Percentiles rank a stretch among this genome's conserved stretches.
These are phyloP conservation scores for Etheostoma perlongum DNA, from an alignment of 2,797 vertebrate species.

Conservation along the genomic window DNA sequence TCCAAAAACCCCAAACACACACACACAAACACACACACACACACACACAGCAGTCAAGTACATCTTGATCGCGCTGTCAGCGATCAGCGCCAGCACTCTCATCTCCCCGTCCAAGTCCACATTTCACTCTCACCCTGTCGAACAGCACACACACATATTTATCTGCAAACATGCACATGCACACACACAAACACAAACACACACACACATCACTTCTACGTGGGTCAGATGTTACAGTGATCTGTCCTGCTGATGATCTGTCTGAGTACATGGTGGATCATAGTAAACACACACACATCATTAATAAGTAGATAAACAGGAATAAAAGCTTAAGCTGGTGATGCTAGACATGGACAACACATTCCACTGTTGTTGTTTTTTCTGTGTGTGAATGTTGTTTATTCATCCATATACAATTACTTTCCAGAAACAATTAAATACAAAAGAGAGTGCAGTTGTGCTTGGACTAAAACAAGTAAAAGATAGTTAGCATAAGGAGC, in stretches of 20 bases:
- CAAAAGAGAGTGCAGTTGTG: background rate
- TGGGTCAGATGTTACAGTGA: conserved; percentile 48
- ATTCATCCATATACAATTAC: background rate
- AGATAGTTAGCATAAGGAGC: background rate
- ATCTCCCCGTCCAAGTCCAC: conserved; percentile 71
- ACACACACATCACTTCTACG: conserved; percentile 24
- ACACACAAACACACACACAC: conserved; percentile 41
- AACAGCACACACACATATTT: conserved; percentile 31
- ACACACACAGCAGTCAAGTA: conserved; percentile 82
- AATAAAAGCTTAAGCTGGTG: conserved; percentile 2
- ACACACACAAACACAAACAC: background rate
- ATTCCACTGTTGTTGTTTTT: background rate
- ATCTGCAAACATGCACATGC: conserved; percentile 23
- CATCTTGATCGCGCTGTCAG: conserved; percentile 92
- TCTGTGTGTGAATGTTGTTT: background rate
- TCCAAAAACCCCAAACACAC: conserved; percentile 27
- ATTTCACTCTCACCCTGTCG: conserved; percentile 77
- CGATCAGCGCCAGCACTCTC: conserved; percentile 76
- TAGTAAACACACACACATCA: conserved; percentile 42
- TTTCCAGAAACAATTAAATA: background rate
- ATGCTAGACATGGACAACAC: background rate
- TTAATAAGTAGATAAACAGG: conserved; percentile 49
- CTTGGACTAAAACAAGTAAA: conserved; percentile 12
- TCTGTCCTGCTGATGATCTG: conserved; percentile 54
- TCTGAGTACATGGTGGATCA: conserved; percentile 43